phyloP scores from a whole-genome alignment of 2,113 vertebrate genomes.

The Dasyornis broadbenti region DNA sequence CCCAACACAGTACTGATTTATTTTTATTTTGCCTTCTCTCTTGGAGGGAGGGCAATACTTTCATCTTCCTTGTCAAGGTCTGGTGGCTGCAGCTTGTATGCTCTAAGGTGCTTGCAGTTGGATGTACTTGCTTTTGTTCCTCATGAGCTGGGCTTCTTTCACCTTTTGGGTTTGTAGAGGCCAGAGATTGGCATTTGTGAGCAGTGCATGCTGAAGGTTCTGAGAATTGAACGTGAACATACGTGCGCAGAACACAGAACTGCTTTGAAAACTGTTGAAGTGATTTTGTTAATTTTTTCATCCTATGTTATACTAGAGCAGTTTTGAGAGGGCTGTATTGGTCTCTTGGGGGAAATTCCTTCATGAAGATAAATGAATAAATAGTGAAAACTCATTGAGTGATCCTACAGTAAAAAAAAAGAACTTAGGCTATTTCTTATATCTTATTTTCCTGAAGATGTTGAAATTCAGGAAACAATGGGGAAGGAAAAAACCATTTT shows the following conservation, averaged over 20 bases:
- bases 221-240: neutral
- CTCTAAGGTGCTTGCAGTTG: neutral
- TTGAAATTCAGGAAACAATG: neutral
- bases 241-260: neutral
- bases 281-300: conserved; percentile 17
- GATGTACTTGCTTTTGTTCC: neutral
- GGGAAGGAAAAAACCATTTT: neutral
- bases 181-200: neutral
- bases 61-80: fast-evolving
- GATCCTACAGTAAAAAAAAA: neutral
- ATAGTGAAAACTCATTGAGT: neutral
- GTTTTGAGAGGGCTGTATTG: neutral
- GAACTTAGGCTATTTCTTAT: neutral
- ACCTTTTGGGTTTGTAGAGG: neutral
- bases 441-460: neutral
- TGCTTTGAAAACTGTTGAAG: neutral
- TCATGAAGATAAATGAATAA: conserved; percentile 6
- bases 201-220: neutral
- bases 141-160: neutral
- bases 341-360: neutral
- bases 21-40: neutral
- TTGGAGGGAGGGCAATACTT: neutral
- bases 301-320: neutral
- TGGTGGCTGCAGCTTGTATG: neutral
- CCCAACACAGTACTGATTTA: neutral